Base-by-base conservation (phyloP, 2,888 invertebrate species). In the Polydrusus pterygomalis region DNA sequence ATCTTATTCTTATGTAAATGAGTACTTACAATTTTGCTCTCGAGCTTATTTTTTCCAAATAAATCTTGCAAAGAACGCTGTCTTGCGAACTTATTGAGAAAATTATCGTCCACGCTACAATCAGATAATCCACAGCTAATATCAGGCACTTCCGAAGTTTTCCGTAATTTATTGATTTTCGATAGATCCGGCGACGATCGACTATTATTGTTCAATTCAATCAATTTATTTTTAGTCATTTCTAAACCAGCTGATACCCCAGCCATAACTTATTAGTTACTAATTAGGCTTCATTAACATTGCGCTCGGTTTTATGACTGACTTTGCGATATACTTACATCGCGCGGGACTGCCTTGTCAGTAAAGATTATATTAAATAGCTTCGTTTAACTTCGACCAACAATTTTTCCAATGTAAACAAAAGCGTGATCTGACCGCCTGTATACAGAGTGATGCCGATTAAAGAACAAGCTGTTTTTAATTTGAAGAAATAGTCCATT, bases 61-160 rank as follows among this genome's bases (percentile, higher is more conserved):
- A 75, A 60, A 62, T 75, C 65, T 51, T 77, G 77, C 60, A 77
- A 64, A 11, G 77, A 77, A 15, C 30, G 69, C 43, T 77, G 77
- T n/a, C 62, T 74, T n/a, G 38, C 65, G 11, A 76, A 45, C 34
- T 73, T 73, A 25, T 45, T 56, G 34, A 25, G 15, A 38, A 60
- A 60, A 38, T 11, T 60, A 38, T 38, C 58, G 9, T 60, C 58
- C 17, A 38, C 38, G n/a, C 25, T 30, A 60, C 38, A 18, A 60
- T 60, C 58, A 60, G 38, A 38, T 60, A 60, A 38, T 60, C 18
- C 58, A 38, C 38, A 18, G 18, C 18, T 40, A n/a, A 38, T 38
- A 51, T 18, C 70, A 9, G 43, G 60, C 43, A 43, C 69, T 40
- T 43, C 47, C 34, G 58, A 56, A 64, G 20, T 30, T 64, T 49